Evolutionary conservation across 1,140 invertebrate genomes (phyloP).

Genomic region (Lordiphosa clarofinis): DNA sequence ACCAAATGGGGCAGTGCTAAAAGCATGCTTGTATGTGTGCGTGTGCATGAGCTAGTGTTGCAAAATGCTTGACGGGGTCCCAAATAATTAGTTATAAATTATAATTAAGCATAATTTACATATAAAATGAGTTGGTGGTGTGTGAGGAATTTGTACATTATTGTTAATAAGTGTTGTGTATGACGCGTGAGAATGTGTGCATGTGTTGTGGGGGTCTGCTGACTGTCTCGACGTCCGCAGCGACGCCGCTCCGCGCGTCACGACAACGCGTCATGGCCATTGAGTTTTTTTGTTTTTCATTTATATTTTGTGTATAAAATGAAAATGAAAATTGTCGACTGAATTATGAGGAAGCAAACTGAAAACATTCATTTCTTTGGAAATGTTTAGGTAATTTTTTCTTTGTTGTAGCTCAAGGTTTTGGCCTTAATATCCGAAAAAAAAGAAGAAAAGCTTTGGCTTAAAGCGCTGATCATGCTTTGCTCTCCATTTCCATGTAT

Average conservation of each 20-base stretch:
- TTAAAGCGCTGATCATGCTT: slow-evolving; percentile 40
- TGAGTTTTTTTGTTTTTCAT: slow-evolving; percentile 55
- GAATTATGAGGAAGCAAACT: slow-evolving; percentile 46
- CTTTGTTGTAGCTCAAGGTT: background rate
- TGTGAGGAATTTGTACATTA: slow-evolving; percentile 39
- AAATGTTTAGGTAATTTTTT: slow-evolving; percentile 4
- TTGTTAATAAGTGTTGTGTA: slow-evolving; percentile 20
- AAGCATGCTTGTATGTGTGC: slow-evolving; percentile 44
- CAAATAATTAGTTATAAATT: slow-evolving; percentile 68
- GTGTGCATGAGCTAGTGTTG: slow-evolving; percentile 50
- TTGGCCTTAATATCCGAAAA: slow-evolving; percentile 8
- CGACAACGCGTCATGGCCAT: slow-evolving; percentile 80
- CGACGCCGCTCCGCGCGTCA: slow-evolving; percentile 30
- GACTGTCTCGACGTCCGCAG: slow-evolving; percentile 43
- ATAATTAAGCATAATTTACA: slow-evolving; percentile 67
- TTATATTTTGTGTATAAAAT: slow-evolving; percentile 46
- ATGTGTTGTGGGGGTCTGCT: slow-evolving; percentile 48
- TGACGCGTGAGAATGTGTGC: slow-evolving; percentile 13
- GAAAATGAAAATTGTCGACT: slow-evolving; percentile 40
- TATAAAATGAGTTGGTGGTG: slow-evolving; percentile 31
- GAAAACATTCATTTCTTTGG: slow-evolving; percentile 10
- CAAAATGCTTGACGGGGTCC: slow-evolving; percentile 38
- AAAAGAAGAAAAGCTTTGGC: slow-evolving; percentile 22
- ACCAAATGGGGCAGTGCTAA: slow-evolving; percentile 67
- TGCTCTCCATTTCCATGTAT: slow-evolving; percentile 15